Evolutionary conservation across 64 coral and sea anemone genomes (phyloP).

Genomic region (Porites australiensis): DNA sequence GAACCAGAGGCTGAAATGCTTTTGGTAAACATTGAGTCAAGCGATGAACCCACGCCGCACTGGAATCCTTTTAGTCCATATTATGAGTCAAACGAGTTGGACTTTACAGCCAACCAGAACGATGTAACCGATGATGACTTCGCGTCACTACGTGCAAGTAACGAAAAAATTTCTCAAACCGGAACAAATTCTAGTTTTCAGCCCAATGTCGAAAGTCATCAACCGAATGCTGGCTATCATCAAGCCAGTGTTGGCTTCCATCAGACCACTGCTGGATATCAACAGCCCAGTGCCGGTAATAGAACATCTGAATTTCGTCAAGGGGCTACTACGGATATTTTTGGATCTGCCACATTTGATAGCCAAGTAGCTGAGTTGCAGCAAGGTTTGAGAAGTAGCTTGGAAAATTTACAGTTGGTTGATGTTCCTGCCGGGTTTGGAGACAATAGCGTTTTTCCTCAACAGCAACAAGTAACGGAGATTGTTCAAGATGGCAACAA

Average conservation of each 20-base stretch:
- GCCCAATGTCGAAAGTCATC: background rate
- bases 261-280: background rate
- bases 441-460: background rate
- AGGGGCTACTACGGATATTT: background rate
- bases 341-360: conserved; percentile 37
- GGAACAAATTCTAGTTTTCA: too few species aligned
- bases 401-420: background rate
- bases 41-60: conserved; percentile 33
- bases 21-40: conserved; percentile 22
- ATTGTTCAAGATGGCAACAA: conserved; percentile 31
- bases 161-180: background rate
- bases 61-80: conserved; percentile 82
- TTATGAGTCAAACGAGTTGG: conserved; percentile 50
- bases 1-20: conserved; percentile 22
- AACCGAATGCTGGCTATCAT: background rate
- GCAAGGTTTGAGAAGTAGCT: background rate
- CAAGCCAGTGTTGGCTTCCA: background rate
- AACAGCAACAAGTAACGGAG: background rate
- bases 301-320: background rate
- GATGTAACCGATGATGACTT: conserved; percentile 63
- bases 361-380: conserved; percentile 5
- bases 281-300: background rate
- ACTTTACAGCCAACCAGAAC: conserved; percentile 3
- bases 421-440: background rate
- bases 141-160: conserved; percentile 45